Percentiles rank a stretch among this genome's conserved stretches.
Evolutionary conservation across 2,888 invertebrate genomes (phyloP).

Genomic region (Liopterus haemorrhoidalis): DNA sequence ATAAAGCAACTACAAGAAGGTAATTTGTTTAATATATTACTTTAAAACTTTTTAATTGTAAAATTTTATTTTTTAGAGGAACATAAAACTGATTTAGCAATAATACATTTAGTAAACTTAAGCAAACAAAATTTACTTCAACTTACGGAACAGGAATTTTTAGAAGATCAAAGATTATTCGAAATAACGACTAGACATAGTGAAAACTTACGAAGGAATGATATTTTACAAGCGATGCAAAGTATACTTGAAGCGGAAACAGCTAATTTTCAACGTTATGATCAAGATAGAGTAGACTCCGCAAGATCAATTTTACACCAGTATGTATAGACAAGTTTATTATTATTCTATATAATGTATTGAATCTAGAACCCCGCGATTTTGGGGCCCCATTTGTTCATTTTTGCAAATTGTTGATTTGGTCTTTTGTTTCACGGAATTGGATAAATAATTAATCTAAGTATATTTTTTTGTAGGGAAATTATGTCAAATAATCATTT

Average conservation of each 20-base stretch:
- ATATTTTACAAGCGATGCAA: conserved; percentile 67
- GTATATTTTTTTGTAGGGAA: conserved; percentile 46
- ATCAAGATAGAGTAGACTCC: conserved; percentile 50
- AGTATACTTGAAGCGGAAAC: conserved; percentile 62
- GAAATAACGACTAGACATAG: conserved; percentile 55
- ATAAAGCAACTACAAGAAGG: conserved; percentile 56
- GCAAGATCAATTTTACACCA: conserved; percentile 60
- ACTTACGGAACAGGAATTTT: conserved; percentile 60
- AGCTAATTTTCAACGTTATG: conserved; percentile 57
- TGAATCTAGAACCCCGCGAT: too few species aligned
- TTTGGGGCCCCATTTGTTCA: too few species aligned
- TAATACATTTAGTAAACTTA: conserved; percentile 58
- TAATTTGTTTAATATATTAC: conserved; percentile 31
- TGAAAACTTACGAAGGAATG: conserved; percentile 57
- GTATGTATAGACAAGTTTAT: too few species aligned
- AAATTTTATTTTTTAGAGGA: conserved; percentile 48
- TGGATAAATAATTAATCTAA: neutral
- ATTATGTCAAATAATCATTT: conserved; percentile 57
- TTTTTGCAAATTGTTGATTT: too few species aligned
- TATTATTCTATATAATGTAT: conserved; percentile 8
- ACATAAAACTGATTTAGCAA: conserved; percentile 59
- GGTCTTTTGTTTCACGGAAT: too few species aligned
- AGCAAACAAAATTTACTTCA: conserved; percentile 59
- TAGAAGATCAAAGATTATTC: conserved; percentile 60
- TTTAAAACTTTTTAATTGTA: conserved; percentile 10